Base-by-base conservation (phyloP, 2,113 vertebrate species). In the Fukomys damarensis region DNA sequence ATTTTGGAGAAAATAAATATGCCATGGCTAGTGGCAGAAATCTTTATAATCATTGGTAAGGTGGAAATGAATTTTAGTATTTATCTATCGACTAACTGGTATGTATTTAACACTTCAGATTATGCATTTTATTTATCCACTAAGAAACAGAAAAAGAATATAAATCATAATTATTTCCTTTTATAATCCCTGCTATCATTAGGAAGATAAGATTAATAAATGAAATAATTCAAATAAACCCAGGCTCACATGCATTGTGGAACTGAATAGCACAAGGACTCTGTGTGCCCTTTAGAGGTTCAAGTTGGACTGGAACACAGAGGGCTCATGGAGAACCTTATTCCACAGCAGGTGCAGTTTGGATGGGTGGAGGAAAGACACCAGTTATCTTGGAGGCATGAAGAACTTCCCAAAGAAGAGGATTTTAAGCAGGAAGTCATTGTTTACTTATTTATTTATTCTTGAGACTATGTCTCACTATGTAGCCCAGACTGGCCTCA, bases 1-100 rank as follows among this genome's bases (percentile, higher is more conserved):
- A 91, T 86, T 94, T 82, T 91, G 91, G 54, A 93, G 66, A 70
- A 94, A 68, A 88, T 90, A 19, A 72, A 74, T 85, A 41, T 91
- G n/a, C 20, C 68, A 5, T n/a, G 86, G 7, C 65, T 91, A 61
- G 43, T 89, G 83, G 49, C 16, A 91, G 24, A 86, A 76, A 85
- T 85, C 22, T 94, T 66, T 72, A 74, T 86, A 83, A 41, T 92
- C 12, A 93, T 77, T 95, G 94, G 22, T 84, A 38, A 96, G 61
- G 43, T 94, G n/a, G 54, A 96, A 80, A 94, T 61, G 46, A 84
- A 32, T n/a, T 84, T 26, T 65, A 66, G 52, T 77, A 85, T 49
- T 74, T 92, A 66, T 54, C 32, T 58, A 26, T 49, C 13, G 82
- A 28, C 79, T 90, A 81, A 43, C 35, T 92, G 17, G 58, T 28